Conservation (phyloP, 2,113 vertebrate genomes). For the Turnix velox region DNA sequence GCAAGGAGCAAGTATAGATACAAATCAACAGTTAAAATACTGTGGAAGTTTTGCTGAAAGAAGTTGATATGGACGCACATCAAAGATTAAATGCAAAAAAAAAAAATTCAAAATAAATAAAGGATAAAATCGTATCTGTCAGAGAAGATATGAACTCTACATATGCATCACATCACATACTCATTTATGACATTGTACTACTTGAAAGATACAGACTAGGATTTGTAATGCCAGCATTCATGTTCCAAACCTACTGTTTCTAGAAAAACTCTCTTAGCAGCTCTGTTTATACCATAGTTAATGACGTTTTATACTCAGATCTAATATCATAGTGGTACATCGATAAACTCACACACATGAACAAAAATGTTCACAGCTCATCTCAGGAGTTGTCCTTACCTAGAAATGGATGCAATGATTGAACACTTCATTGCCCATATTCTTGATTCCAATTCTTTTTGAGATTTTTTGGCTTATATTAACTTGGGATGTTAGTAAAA, state of each 20-base stretch:
- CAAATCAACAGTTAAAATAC: neutral
- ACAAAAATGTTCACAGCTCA: neutral
- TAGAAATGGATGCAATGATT: neutral
- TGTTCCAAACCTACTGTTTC: neutral
- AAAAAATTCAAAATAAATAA: no score
- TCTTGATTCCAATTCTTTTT: neutral
- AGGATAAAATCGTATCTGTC: neutral
- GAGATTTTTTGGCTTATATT: neutral
- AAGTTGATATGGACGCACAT: neutral
- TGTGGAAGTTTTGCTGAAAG: neutral
- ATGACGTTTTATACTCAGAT: neutral
- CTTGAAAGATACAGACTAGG: neutral
- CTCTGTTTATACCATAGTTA: neutral
- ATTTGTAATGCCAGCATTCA: neutral
- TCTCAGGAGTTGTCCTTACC: neutral
- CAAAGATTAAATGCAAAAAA: neutral
- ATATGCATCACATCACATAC: neutral
- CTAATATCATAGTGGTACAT: neutral
- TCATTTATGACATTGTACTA: neutral
- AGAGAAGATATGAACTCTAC: neutral
- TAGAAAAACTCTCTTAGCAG: neutral
- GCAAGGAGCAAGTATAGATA: neutral
- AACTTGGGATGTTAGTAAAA: neutral
- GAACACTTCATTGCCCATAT: accelerated
- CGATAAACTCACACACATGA: neutral